Base-by-base conservation (phyloP, 2,797 vertebrate species). In the Lutjanus campechanus region DNA sequence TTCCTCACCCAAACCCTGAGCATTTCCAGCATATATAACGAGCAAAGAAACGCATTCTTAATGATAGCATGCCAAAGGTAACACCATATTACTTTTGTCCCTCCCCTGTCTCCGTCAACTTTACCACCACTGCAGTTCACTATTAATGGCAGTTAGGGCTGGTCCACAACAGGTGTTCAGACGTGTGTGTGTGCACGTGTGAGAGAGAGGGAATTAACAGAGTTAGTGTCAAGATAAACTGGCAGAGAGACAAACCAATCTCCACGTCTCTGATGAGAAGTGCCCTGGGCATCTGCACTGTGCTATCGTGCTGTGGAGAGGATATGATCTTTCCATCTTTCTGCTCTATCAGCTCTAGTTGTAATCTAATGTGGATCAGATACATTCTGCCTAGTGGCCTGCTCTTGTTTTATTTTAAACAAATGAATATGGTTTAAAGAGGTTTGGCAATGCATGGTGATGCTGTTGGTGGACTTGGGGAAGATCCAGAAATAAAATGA, bases 161-260 rank as follows among this genome's bases (percentile, higher is more conserved):
- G 40, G 61, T 81, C n/a, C 70, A 65, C 2, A 76, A 44, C 83
- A 82, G 61, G 75, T 76, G 79, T 72, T 74, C 43, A 49, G 29
- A 20, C 11, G 20, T 73, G 29, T 41, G 17, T 66, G 44, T 69
- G 55, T 1, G 22, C 0, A 11, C 5, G 56, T 19, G 58, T 51
- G 56, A 11, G 20, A 8, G 49, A 17, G 17, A 17, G 36, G 5
- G 47, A 47, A 50, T 78, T 49, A 70, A 67, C 64, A 76, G 50
- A 47, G 61, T 53, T 73, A 13, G 67, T 85, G 85, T 85, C 71
- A 85, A 85, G 77, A 82, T 89, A 77, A 89, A 84, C 72, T 87
- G 88, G 81, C 88, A 90, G 60, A 77, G 77, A 88, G 74, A 90
- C 85, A 87, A 91, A 76, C 81, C 70, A 86, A 78, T 88, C 81